These are phyloP conservation scores for Chrysodeixis includens DNA, from an alignment of 2,888 invertebrate genomes.

Conservation along the genomic window DNA sequence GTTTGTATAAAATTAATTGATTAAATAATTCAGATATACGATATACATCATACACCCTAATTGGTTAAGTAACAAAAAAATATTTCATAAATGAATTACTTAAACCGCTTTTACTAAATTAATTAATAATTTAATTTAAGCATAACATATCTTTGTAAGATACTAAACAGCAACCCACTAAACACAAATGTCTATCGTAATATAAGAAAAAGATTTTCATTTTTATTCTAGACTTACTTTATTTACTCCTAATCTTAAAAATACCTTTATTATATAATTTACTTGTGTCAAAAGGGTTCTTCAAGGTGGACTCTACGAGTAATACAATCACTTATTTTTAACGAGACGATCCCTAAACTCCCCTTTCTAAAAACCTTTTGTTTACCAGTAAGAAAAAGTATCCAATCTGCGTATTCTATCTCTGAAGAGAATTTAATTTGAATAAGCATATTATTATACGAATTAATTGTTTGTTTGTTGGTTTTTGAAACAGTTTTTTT, in stretches of 20 bases:
- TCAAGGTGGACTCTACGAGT: conserved; percentile 1
- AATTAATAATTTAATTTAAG: no score
- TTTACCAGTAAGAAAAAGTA: conserved; percentile 7
- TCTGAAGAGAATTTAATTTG: conserved; percentile 4
- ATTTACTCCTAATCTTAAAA: conserved; percentile 1
- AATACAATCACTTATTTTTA: conserved; percentile 4
- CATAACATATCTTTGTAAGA: no score
- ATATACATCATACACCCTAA: no score
- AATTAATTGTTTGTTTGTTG: not conserved
- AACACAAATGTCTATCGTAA: no score
- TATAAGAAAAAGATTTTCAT: not conserved
- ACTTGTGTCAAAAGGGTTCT: conserved; percentile 4
- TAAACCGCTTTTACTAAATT: no score
- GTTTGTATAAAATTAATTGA: no score
- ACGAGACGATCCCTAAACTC: not conserved
- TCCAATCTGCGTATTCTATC: conserved; percentile 1
- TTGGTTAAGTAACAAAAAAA: no score
- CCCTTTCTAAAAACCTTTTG: conserved; percentile 2
- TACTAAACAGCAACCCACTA: no score
- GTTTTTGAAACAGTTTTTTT: not conserved
- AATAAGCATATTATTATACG: not conserved
- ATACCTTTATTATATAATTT: not conserved
- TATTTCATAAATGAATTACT: no score
- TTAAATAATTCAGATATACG: no score
- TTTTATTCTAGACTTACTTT: not conserved